Evolutionary conservation across 1,140 invertebrate species (phyloP).

Genomic region (Ladona fulva): DNA sequence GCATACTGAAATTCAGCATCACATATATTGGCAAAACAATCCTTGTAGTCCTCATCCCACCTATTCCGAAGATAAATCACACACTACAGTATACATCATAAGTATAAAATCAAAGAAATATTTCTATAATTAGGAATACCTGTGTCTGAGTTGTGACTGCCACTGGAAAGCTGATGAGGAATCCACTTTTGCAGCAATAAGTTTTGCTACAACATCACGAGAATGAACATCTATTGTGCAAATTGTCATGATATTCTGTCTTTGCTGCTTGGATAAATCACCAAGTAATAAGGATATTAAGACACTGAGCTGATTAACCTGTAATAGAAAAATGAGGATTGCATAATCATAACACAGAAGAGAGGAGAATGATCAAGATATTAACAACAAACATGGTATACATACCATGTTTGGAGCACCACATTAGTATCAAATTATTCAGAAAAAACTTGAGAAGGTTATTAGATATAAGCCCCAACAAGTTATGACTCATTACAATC

Average conservation of each 20-base stretch:
- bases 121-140: conserved; percentile 35
- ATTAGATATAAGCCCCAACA: no score
- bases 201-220: conserved; percentile 76
- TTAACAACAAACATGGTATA: no score
- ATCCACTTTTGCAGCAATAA: conserved; percentile 75
- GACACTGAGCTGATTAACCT: conserved; percentile 69
- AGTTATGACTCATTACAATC: no score
- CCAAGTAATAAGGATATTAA: conserved; percentile 73
- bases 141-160: conserved; percentile 83
- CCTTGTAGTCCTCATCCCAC: conserved; percentile 69
- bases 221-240: conserved; percentile 91
- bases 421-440: no score
- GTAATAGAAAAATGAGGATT: not conserved
- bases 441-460: no score
- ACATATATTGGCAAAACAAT: conserved; percentile 90
- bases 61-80: conserved; percentile 29
- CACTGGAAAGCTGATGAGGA: conserved; percentile 75
- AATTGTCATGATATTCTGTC: conserved; percentile 92
- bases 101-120: not conserved
- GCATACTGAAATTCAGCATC: conserved; percentile 72
- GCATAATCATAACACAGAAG: no score
- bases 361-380: no score
- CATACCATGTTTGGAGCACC: no score
- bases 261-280: conserved; percentile 67
- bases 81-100: not conserved